Percentiles rank a stretch among this genome's conserved stretches.
phyloP scores from a whole-genome alignment of 2,113 vertebrate species.

The Chionomys nivalis region DNA sequence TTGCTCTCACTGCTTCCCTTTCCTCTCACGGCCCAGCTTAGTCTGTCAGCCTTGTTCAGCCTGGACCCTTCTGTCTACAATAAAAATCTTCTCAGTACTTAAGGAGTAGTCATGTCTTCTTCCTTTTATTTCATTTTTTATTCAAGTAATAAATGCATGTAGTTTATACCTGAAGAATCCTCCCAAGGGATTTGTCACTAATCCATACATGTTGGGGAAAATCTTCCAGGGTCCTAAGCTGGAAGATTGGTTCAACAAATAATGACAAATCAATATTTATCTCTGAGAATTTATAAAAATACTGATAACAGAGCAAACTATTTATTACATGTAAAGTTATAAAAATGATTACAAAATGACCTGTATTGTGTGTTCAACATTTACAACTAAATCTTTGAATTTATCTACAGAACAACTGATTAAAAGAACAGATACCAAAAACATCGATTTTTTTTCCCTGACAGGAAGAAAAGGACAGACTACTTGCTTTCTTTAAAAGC shows the following conservation, averaged over 20 bases:
- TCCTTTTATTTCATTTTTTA: background rate
- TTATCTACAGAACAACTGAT: background rate
- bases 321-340: background rate
- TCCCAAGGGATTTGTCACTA: background rate
- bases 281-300: conserved; percentile 10
- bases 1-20: background rate
- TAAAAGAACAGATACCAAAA: background rate
- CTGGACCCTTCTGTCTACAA: background rate
- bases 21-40: background rate
- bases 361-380: background rate
- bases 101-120: background rate
- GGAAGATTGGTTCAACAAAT: conserved; percentile 36
- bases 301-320: background rate
- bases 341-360: background rate
- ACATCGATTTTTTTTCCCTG: background rate
- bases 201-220: background rate
- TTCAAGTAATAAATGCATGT: background rate
- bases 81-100: background rate
- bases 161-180: background rate
- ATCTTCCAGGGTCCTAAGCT: conserved; percentile 17
- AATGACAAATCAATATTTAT: conserved; percentile 37
- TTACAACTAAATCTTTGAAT: background rate
- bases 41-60: too few relatives aligned
- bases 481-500: background rate
- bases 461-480: background rate